Base-by-base conservation (phyloP, 2,797 vertebrate species). In the Eulemur mongoz region DNA sequence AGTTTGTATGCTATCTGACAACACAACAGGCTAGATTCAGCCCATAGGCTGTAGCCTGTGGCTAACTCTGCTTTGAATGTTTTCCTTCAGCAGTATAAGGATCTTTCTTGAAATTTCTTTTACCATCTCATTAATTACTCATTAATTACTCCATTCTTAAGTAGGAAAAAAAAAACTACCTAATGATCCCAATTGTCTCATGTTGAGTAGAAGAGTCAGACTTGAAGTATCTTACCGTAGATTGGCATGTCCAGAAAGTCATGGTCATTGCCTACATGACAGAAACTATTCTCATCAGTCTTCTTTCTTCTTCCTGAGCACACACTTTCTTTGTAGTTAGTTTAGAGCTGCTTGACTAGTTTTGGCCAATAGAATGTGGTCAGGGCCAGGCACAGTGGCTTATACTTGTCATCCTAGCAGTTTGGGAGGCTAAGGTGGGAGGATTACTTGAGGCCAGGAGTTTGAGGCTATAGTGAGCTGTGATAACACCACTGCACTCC, bases 81-180 rank as follows among this genome's bases (percentile, higher is more conserved):
- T 86, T 83, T 92, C 14, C 72, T 78, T 80, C 12, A 94, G 40
- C 13, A 40, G 27, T 38, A 57, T 43, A 92, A 80, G 25, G 13
- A 45, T 50, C 89, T 94, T 92, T 89, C 45, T 76, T 80, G 30
- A 93, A 82, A 75, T 80, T 57, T 50, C 27, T 87, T 75, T 93
- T 48, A 92, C 50, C n/a, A 20, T 52, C 38, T 90, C 25, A 84
- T 92, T 90, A 84, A 54, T 96, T 93, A 82, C 45, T 82, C 38
- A 40, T 40, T 40, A 40, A 40, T 40, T 40, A 40, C 38, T 40
- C 38, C 95, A 78, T 57, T 90, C 67, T 91, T 96, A 70, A 43
- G 73, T 81, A 45, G 43, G 7, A 83, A 92, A 40, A 40, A 40
- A 78, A 59, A 78, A 80, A 27, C 40, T 48, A 11, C 9, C 70